Evolutionary conservation across 2,113 vertebrate genomes (phyloP).

Genomic region (Oceanites oceanicus): DNA sequence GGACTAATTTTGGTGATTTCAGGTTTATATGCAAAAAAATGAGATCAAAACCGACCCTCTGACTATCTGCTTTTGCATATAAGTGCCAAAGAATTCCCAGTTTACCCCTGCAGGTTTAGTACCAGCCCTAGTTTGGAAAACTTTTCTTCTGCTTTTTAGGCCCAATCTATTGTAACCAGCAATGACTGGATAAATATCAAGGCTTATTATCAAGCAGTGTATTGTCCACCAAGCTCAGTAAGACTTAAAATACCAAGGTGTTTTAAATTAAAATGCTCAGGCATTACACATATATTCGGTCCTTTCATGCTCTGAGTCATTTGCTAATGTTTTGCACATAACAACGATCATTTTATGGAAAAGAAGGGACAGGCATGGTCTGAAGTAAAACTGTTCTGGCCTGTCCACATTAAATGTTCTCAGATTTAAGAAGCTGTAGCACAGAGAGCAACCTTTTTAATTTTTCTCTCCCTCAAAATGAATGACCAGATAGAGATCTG

Average conservation of each 20-base stretch:
- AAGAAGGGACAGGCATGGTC: background rate
- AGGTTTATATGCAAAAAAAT: background rate
- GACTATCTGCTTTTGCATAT: background rate
- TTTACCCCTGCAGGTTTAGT: background rate
- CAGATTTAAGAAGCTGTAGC: background rate
- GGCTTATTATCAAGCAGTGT: background rate
- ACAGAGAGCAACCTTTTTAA: background rate
- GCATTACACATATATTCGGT: rapidly evolving
- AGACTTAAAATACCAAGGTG: background rate
- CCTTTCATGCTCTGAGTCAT: background rate
- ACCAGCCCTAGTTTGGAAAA: background rate
- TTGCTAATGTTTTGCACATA: background rate
- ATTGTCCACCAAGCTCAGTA: background rate
- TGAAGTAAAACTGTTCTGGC: background rate
- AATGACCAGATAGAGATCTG: background rate
- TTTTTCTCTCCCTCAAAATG: background rate
- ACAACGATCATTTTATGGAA: background rate
- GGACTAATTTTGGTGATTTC: background rate
- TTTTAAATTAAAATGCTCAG: background rate
- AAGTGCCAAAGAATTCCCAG: background rate
- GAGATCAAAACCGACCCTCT: background rate
- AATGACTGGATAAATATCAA: background rate
- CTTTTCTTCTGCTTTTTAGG: background rate
- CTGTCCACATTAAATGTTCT: background rate
- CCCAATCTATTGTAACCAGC: background rate